Base-by-base conservation (phyloP, 2,888 invertebrate genomes). In the Andrena fulva region DNA sequence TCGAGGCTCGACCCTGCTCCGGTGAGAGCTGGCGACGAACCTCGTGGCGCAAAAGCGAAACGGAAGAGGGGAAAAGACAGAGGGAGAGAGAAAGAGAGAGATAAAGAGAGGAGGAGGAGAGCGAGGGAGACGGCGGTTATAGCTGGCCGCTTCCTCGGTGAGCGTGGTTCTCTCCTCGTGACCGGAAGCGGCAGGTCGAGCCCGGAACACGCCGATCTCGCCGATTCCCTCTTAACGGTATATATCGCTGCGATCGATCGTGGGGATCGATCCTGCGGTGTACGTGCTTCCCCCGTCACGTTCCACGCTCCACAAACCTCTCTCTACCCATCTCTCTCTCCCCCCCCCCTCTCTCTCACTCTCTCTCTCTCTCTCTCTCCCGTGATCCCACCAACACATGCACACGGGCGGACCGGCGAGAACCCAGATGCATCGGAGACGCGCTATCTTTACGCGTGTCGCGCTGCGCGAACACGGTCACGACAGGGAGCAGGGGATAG, bases 101-200 rank as follows among this genome's bases (percentile, higher is more conserved):
- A 12, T 60, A 56, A n/a, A 48, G 67, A 7, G 24, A 8, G n/a
- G 0, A 5, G 24, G 54, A 54, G 54, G 3, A 24, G 24, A 10
- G 56, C 4, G 24, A 56, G 27, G 24, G 42, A 73, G 85, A 72
- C 27, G 69, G 27, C 10, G 31, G 48, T 42, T 42, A 42, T 71
- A 66, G 76, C 48, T 5, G 69, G 76, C 56, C 74, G 86, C 86
- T 86, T 82, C 88, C 85, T 82, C 85, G 74, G 69, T 62, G 86
- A 82, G 76, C 84, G 88, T 80, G 80, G 64, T 88, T 87, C 82
- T 81, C 85, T 87, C 84, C 88, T 92, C 93, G 92, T 93, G 93
- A 93, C 92, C 93, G 93, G 93, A 93, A 93, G 91, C 90, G 90
- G 84, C 90, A 89, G 86, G 89, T 90, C 89, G 85, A 89, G 91